Evolutionary conservation across 2,888 invertebrate species (phyloP).

Genomic region (Notodonta ziczac): DNA sequence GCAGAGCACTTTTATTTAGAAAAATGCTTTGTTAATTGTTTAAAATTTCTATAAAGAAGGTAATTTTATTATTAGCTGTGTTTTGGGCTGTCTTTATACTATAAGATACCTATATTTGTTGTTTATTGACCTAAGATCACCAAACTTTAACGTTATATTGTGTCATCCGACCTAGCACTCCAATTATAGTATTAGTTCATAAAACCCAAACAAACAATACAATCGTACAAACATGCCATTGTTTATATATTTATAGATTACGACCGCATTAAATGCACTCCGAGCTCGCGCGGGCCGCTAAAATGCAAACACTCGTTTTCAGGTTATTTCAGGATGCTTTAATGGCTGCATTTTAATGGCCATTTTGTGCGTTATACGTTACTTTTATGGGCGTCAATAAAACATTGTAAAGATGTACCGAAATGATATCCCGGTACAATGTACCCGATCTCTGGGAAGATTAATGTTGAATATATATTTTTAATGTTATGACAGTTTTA

Average conservation of each 20-base stretch:
- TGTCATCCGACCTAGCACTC: background rate
- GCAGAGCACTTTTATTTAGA: too few species aligned
- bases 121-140: too few species aligned
- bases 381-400: conserved; percentile 68
- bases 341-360: conserved; percentile 68
- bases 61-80: too few species aligned
- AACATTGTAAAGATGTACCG: conserved; percentile 53
- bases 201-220: background rate
- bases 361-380: conserved; percentile 55
- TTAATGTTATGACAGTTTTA: conserved; percentile 26
- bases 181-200: background rate
- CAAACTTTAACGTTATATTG: too few species aligned
- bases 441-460: conserved; percentile 33
- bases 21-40: too few species aligned
- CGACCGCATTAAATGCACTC: conserved; percentile 48
- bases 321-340: conserved; percentile 68
- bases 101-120: too few species aligned
- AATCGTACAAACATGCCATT: background rate
- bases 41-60: too few species aligned
- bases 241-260: background rate
- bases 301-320: conserved; percentile 62
- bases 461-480: conserved; percentile 2
- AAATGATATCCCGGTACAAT: conserved; percentile 42
- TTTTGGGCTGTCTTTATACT: too few species aligned
- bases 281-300: conserved; percentile 39